Evolutionary conservation across 1,140 invertebrate species (phyloP), one percentile per base, ranked within the genome.

Genomic region (Muscidifurax raptorellus): DNA sequence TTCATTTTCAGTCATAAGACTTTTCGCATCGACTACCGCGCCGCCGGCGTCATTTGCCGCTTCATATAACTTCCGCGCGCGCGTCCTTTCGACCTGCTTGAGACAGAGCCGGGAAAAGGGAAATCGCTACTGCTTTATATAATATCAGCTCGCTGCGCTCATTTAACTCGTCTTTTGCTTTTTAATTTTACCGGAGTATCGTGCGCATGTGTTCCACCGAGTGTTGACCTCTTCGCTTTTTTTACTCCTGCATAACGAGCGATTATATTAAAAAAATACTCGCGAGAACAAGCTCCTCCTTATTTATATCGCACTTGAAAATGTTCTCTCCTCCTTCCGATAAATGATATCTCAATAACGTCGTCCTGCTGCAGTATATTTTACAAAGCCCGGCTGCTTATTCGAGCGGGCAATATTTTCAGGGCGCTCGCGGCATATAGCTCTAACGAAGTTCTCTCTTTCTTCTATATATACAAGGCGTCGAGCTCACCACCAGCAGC

Each of bases 361-460:
- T 52, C 18, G 44, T 1, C 1, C 4, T 40, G 15, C 15, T 6
- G 18, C 0, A 18, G 15, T 59, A 59, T n/a, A 59, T 59, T 59
- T 59, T 6, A n/a, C 7, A 59, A 59, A 59, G 18, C 52, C 22
- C 52, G 22, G 3, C 52, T 59, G 6, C 22, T 59, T 59, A 59
- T n/a, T 59, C 22, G 52, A 59, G 18, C 64, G 9, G 9, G 64
- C 36, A 59, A 83, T 83, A 83, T 77, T 83, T 83, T 69, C 6
- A 47, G 27, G 9, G 67, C 0, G 9, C 66, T 10, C 71, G 3
- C 32, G 13, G 66, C n/a, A 71, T 40, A 71, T 40, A 71, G 36
- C 40, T 74, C 83, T 87, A 88, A 87, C 85, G 86, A 88, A 89
- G 85, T 86, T 87, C 76, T 86, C 86, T 78, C 66, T 78, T 47